Percentiles rank a stretch among this genome's conserved stretches.
phyloP scores from a whole-genome alignment of 2,797 vertebrate genomes.

The Antrozous pallidus region DNA sequence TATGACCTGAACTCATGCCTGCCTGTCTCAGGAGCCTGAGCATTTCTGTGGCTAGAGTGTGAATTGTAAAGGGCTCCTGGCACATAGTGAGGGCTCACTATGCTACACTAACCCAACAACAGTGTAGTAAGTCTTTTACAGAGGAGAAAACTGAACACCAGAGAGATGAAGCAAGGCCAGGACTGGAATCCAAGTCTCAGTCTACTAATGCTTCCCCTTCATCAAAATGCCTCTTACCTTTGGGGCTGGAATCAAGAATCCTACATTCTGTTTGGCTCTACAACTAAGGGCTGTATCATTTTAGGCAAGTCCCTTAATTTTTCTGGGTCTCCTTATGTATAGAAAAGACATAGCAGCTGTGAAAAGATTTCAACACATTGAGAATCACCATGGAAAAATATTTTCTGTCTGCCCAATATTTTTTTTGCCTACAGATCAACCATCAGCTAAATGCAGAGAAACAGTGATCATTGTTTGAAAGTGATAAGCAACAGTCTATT shows the following conservation, averaged over 20 bases:
- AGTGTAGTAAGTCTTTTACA: background rate
- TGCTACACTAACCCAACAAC: background rate
- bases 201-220: background rate
- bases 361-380: slow-evolving; percentile 40
- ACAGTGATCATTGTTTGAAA: background rate
- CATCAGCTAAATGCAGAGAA: background rate
- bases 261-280: background rate
- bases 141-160: background rate
- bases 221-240: background rate
- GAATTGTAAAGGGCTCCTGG: background rate
- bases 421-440: background rate
- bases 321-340: background rate
- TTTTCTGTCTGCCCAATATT: background rate
- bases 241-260: background rate
- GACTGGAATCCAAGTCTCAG: background rate
- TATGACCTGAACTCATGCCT: background rate
- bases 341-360: background rate
- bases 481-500: background rate
- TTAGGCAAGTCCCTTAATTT: slow-evolving; percentile 39
- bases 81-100: background rate
- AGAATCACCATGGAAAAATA: background rate
- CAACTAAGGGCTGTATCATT: background rate
- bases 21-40: background rate
- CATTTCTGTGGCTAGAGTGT: background rate
- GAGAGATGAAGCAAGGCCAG: background rate